phyloP scores from a whole-genome alignment of 2,888 invertebrate genomes.

The Stegophylla sp. region DNA sequence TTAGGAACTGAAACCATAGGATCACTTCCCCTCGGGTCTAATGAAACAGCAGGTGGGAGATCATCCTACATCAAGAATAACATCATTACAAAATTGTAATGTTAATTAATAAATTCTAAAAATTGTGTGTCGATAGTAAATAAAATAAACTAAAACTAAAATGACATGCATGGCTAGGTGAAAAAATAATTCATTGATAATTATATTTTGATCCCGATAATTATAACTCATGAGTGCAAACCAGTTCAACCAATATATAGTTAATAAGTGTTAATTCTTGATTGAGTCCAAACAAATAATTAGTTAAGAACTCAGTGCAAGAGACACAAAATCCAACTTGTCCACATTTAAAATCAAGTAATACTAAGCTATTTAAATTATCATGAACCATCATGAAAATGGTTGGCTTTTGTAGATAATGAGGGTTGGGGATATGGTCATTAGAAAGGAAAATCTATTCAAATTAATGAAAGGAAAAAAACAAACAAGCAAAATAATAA shows the following conservation, averaged over 20 bases:
- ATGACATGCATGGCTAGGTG: constrained; percentile 23
- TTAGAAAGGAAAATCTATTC: not conserved
- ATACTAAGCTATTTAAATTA: not conserved
- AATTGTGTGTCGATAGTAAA: not conserved
- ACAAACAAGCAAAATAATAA: constrained; percentile 33
- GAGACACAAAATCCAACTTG: not conserved
- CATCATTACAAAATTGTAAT: not conserved
- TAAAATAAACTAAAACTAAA: not conserved
- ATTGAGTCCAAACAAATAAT: not conserved
- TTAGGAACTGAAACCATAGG: constrained; percentile 43
- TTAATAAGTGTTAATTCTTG: not conserved
- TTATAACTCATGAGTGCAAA: not conserved
- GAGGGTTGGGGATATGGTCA: not conserved
- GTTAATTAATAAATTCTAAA: not conserved
- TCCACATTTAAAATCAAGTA: not conserved
- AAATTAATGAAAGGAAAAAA: constrained; percentile 10
- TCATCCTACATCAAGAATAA: constrained; percentile 37
- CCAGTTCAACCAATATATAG: not conserved
- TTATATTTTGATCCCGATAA: not conserved
- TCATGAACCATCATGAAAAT: no score
- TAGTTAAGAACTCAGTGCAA: not conserved
- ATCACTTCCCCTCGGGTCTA: constrained; percentile 32
- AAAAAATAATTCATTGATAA: not conserved
- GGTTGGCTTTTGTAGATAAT: no score
- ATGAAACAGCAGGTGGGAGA: constrained; percentile 28